A percentile compares a stretch with the other conserved stretches of the same genome.
These are phyloP conservation scores for Chrysomela aeneicollis DNA, from an alignment of 2,888 invertebrate species.

Conservation along the genomic window DNA sequence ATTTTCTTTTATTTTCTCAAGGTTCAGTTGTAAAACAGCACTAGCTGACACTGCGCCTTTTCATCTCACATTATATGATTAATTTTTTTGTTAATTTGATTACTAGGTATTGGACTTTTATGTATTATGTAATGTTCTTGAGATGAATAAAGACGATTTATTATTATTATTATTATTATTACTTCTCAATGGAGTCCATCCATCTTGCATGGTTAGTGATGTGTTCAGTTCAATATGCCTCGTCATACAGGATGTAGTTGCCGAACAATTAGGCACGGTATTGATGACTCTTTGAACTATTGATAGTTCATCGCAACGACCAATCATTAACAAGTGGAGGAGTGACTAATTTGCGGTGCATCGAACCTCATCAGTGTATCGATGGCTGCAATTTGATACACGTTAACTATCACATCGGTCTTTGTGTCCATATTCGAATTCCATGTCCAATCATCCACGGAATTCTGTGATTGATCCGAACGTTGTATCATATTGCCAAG, in stretches of 20 bases:
- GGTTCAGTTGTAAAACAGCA: too few species aligned
- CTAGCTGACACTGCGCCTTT: too few species aligned
- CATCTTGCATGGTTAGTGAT: neutral
- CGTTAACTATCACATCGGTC: neutral
- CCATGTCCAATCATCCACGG: too few species aligned
- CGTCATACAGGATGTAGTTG: neutral
- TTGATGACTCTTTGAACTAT: neutral
- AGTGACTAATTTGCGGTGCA: neutral
- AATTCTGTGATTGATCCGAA: too few species aligned
- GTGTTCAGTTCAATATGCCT: neutral
- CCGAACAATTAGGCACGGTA: neutral
- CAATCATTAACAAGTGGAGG: conserved; percentile 2
- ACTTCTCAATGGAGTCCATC: neutral
- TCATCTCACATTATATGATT: too few species aligned
- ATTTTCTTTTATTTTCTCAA: too few species aligned
- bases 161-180: too few species aligned
- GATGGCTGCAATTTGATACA: neutral
- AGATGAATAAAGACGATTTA: too few species aligned
- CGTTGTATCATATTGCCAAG: too few species aligned
- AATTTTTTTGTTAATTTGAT: too few species aligned
- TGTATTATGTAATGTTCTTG: too few species aligned
- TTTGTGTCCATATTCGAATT: neutral
- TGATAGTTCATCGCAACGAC: neutral
- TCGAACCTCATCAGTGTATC: neutral
- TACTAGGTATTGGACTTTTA: too few species aligned